Percentiles rank a stretch among this genome's conserved stretches.
phyloP scores from a whole-genome alignment of 2,888 invertebrate species.

The Pocota personata region DNA sequence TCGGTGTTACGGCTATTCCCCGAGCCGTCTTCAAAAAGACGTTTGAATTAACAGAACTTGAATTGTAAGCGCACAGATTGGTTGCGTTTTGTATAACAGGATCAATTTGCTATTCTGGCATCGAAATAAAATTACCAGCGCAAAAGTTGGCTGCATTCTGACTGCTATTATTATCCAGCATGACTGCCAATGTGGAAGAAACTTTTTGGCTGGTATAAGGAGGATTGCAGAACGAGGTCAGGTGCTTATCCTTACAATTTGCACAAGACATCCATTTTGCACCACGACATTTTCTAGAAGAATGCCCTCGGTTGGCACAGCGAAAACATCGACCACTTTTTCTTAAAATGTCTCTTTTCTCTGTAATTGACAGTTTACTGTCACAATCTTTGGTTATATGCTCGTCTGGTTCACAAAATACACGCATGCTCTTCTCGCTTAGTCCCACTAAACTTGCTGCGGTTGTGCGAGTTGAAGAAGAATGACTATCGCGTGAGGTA shows the following conservation, averaged over 20 bases:
- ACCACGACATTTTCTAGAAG: slow-evolving; percentile 25
- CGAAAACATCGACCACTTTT: slow-evolving; percentile 27
- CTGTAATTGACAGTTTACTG: slow-evolving; percentile 3
- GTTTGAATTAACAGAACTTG: too few species aligned
- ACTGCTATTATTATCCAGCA: too few species aligned
- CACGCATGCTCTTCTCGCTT: too few species aligned
- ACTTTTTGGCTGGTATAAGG: neutral
- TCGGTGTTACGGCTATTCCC: too few species aligned
- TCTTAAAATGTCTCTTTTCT: slow-evolving; percentile 32
- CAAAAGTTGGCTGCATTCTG: too few species aligned
- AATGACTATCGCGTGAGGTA: neutral
- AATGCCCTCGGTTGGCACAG: slow-evolving; percentile 21
- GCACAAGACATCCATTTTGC: slow-evolving; percentile 10
- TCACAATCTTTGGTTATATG: slow-evolving; percentile 19
- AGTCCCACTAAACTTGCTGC: too few species aligned
- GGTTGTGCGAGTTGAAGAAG: slow-evolving; percentile 15
- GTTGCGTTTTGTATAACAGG: too few species aligned
- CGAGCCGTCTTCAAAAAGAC: too few species aligned
- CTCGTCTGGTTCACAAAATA: neutral
- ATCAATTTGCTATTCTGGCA: too few species aligned
- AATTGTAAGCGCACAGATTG: too few species aligned
- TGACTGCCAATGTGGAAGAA: too few species aligned
- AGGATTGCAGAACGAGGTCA: slow-evolving; percentile 19
- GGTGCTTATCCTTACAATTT: slow-evolving; percentile 29
- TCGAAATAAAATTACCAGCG: too few species aligned